phyloP scores from a whole-genome alignment of 2,113 vertebrate genomes.

The Helogale parvula region DNA sequence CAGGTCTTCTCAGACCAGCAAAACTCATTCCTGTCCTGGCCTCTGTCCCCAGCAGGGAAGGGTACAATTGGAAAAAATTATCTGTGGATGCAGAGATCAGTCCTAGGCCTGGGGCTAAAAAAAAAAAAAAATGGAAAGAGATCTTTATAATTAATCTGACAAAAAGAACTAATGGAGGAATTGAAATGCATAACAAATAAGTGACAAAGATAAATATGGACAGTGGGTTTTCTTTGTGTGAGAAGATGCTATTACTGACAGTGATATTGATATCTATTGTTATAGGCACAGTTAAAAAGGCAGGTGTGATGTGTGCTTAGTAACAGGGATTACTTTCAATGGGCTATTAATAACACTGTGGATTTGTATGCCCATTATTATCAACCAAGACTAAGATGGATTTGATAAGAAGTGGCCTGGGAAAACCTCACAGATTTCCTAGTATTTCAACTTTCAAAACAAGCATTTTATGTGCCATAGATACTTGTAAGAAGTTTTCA shows the following conservation, averaged over 20 bases:
- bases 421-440: not conserved
- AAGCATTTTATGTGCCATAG: not conserved
- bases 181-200: constrained; percentile 41
- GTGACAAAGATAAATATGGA: constrained; percentile 5
- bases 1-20: not conserved
- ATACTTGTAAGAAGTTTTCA: not conserved
- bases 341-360: constrained; percentile 50
- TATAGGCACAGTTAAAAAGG: not conserved
- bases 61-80: not conserved
- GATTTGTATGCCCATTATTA: not conserved
- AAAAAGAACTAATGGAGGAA: constrained; percentile 37
- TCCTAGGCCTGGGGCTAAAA: not conserved
- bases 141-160: constrained; percentile 50
- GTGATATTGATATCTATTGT: constrained; percentile 26
- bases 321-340: not conserved
- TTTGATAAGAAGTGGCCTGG: not conserved
- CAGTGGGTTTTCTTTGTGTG: not conserved
- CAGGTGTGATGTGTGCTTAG: not conserved
- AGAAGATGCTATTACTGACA: not conserved
- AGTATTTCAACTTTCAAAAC: constrained; percentile 17
- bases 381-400: not conserved
- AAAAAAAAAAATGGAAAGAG: constrained; percentile 15
- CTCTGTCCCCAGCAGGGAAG: not conserved
- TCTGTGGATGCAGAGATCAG: constrained; percentile 37
- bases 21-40: not conserved